Conservation (phyloP, 2,113 vertebrate genomes). For the Apaloderma vittatum region DNA sequence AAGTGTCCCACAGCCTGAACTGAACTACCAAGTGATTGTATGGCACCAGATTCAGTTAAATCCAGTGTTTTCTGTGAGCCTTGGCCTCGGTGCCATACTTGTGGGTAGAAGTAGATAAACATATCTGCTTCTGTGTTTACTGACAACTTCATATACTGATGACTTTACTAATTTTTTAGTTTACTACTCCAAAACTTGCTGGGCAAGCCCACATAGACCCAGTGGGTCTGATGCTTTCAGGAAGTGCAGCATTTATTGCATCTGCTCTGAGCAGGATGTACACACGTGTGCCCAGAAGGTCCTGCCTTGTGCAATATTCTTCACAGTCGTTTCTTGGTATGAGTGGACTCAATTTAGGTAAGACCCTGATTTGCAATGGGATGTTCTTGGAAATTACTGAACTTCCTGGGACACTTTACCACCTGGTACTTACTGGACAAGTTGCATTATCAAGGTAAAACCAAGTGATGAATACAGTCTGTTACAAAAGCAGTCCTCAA, state of each 20-base stretch:
- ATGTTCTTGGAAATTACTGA: background rate
- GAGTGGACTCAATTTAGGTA: background rate
- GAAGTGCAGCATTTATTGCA: background rate
- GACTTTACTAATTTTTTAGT: background rate
- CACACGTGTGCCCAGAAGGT: background rate
- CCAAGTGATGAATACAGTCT: background rate
- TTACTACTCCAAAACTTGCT: background rate
- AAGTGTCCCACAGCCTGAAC: background rate
- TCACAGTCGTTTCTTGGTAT: background rate
- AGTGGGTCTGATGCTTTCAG: background rate
- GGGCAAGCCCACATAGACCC: background rate
- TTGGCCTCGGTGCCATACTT: background rate
- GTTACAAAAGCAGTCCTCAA: background rate
- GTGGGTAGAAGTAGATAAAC: background rate
- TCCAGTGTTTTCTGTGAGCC: background rate
- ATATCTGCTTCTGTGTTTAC: background rate
- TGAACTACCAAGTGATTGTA: accelerated
- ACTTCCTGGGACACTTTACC: background rate
- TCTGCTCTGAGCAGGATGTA: background rate
- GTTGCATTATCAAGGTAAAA: background rate
- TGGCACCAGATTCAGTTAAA: background rate
- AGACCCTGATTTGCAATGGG: background rate
- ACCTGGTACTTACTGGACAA: background rate
- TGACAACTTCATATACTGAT: background rate
- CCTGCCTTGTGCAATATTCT: background rate